Evolutionary conservation across 2,888 invertebrate species (phyloP), one percentile per base, ranked within the genome.

Genomic region (Osedax fenrisi): DNA sequence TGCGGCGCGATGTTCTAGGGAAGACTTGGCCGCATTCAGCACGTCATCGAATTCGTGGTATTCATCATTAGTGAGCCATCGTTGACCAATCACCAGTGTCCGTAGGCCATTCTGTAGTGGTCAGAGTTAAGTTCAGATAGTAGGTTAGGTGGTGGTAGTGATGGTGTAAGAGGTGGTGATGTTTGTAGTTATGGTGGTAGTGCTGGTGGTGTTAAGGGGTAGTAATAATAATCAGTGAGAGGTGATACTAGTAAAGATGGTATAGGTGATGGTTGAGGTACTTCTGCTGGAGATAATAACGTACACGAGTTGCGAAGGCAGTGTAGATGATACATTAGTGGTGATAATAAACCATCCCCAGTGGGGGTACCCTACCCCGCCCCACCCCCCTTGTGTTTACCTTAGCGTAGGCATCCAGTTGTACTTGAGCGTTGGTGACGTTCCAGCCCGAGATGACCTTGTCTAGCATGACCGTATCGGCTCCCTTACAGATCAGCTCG

Each of bases 401-500:
- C 86, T 85, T 81, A 2, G 88, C 88, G 81, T 87, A 88, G 61
- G 87, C 87, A 64, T 85, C 82, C 0, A 88, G 86, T 76, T 87
- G 86, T 3, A 80, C 78, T 24, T 84, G 80, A 0, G 86, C 85
- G 26, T 75, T 77, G 0, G 78, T 78, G 2, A 81, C 77, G 2
- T 85, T 84, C 3, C 87, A 87, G 0, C 80, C 76, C 1, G 22
- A 3, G 0, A 78, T 80, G 41, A 86, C 84, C n/a, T 90, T 83
- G 0, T 90, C 89, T 76, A 92, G 87, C 1, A 92, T 87, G 56
- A 90, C 87, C 73, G 90, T 89, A 81, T 92, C 92, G 1, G 92
- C 92, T 0, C 92, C 92, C 85, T 92, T 92, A 79, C 90, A 90
- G 78, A 90, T 88, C 56, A 92, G 83, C 88, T 89, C 89, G 75